These are phyloP conservation scores for Hippocampus comes DNA, from an alignment of 2,113 vertebrate species.

Conservation along the genomic window DNA sequence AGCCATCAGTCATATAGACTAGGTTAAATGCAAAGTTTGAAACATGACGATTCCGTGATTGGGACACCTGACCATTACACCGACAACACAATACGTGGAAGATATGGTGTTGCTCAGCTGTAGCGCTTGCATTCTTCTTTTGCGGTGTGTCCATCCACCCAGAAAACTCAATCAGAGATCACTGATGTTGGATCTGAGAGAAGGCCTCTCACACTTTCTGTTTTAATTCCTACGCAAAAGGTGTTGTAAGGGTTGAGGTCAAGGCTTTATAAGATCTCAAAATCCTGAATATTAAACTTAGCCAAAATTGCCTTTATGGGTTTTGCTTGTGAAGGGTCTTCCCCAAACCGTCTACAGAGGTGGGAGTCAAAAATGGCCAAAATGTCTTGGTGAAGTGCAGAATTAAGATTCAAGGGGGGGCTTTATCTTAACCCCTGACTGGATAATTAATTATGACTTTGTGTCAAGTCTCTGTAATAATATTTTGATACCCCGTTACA, in stretches of 20 bases:
- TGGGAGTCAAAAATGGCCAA: neutral
- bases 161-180: neutral
- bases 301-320: neutral
- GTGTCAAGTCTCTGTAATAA: constrained; percentile 3
- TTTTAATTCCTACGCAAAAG: neutral
- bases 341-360: neutral
- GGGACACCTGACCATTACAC: neutral
- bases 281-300: too few species aligned
- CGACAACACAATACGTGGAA: neutral
- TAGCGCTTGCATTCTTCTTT: neutral
- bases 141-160: neutral
- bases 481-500: constrained; percentile 26
- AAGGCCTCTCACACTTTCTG: too few species aligned
- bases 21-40: constrained; percentile 14
- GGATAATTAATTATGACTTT: too few species aligned
- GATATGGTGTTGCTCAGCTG: neutral
- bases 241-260: neutral
- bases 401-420: constrained; percentile 17
- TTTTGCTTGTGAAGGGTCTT: neutral
- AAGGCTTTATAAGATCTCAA: neutral
- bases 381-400: neutral
- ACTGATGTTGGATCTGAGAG: neutral
- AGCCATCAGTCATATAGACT: constrained; percentile 13
- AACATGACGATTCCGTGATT: neutral
- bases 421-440: neutral